phyloP scores from a whole-genome alignment of 35 echinoderm and acorn worm genomes.

The Hemicentrotus pulcherrimus region DNA sequence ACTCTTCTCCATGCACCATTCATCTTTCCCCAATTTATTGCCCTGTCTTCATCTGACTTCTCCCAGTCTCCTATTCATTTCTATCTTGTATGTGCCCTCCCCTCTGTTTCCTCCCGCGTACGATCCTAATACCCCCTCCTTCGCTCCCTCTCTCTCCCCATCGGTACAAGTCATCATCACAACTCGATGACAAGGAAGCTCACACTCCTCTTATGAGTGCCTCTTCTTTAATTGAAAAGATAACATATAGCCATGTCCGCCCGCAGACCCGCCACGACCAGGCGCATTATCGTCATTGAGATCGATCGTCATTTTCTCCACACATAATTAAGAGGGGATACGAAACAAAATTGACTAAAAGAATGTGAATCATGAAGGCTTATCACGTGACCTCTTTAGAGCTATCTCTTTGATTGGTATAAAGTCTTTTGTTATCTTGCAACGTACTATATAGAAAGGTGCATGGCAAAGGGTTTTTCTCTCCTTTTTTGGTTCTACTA shows the following conservation, averaged over 20 bases:
- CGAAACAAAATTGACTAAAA: not conserved
- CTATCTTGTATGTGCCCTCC: not conserved
- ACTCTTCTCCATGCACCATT: not conserved
- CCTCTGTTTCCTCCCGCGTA: not conserved
- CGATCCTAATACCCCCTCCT: not conserved
- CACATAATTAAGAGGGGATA: conserved; percentile 12
- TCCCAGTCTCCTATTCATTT: not conserved
- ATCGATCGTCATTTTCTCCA: not conserved
- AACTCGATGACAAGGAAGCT: not conserved
- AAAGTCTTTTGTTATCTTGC: not conserved
- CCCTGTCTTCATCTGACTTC: not conserved
- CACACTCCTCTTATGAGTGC: not conserved
- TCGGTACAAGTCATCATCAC: not conserved
- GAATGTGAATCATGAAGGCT: not conserved
- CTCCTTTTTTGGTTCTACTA: too few relatives aligned
- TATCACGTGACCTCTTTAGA: not conserved
- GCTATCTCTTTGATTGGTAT: not conserved
- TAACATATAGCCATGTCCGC: not conserved
- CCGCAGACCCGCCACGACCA: not conserved
- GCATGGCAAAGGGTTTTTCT: too few relatives aligned
- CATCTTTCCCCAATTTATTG: not conserved
- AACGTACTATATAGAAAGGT: not conserved
- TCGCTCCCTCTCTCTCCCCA: not conserved
- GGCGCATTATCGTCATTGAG: not conserved
- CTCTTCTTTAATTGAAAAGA: conserved; percentile 13